Percentiles rank a stretch among this genome's conserved stretches.
Conservation (phyloP, 2,888 invertebrate species). For the Helicoverpa assulta region DNA sequence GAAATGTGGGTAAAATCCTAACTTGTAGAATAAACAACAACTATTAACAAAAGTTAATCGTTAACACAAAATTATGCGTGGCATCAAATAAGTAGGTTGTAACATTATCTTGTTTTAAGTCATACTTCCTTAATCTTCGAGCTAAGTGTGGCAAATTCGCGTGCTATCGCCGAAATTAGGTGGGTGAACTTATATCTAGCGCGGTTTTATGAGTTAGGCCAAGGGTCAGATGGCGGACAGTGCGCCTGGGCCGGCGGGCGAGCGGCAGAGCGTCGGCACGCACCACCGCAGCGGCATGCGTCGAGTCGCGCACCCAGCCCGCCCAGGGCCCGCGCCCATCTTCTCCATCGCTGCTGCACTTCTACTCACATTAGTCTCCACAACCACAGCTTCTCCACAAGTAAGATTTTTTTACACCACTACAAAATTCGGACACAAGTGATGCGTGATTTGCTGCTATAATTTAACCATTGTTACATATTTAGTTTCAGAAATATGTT, state of each 20-base stretch:
- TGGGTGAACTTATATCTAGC: constrained; percentile 87
- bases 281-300: constrained; percentile 82
- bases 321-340: constrained; percentile 49
- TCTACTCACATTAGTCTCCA: constrained; percentile 35
- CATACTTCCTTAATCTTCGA: constrained; percentile 77
- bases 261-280: constrained; percentile 77
- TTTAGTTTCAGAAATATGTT: constrained; percentile 63
- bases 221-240: constrained; percentile 83
- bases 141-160: constrained; percentile 74
- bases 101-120: constrained; percentile 57
- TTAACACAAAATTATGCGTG: constrained; percentile 8
- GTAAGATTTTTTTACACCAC: constrained; percentile 59
- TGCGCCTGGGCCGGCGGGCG: constrained; percentile 68
- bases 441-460: constrained; percentile 9
- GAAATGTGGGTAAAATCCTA: too few species aligned
- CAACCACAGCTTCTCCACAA: constrained; percentile 47
- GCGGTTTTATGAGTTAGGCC: constrained; percentile 80
- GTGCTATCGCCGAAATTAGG: constrained; percentile 86
- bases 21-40: too few species aligned
- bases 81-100: constrained; percentile 49
- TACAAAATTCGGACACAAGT: constrained; percentile 14
- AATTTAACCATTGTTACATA: constrained; percentile 8
- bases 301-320: constrained; percentile 66
- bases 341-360: constrained; percentile 29
- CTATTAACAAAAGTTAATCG: background rate